Evolutionary conservation across 2,797 vertebrate genomes (phyloP), one percentile per base, ranked within the genome.

Genomic region (Siniperca scherzeri): DNA sequence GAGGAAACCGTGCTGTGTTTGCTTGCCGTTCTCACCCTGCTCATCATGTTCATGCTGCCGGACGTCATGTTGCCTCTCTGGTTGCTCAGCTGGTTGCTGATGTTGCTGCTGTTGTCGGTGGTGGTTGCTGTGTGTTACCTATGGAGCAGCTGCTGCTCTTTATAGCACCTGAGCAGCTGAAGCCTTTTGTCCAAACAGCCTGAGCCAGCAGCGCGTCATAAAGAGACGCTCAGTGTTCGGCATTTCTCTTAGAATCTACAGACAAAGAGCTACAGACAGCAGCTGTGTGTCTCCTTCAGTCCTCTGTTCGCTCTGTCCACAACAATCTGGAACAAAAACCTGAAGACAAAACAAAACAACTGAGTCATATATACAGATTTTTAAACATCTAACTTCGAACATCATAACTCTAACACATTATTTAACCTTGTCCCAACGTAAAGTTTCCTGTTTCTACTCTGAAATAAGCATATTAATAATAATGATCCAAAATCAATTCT

Each of bases 121-220:
- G 27, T 65, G 67, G 33, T 7, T 36, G 62, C 7, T 82, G 75
- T 82, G 75, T 79, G 75, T 33, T 84, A 84, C 87, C 86, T 89
- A 87, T 56, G 17, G 11, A 53, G 66, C 66, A 70, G 65, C 59
- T 27, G 56, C 76, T 78, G 71, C 84, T 84, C 77, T 92, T 90
- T 92, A 89, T 90, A 92, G 78, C 60, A 91, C 91, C 88, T 89
- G 91, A 86, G 76, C 78, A 59, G 62, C 69, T 50, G 50, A 56
- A 56, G 52, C 66, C 83, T 69, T 89, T 92, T 91, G 88, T 90
- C 36, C 33, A 81, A 84, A 86, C 67, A 53, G 50, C 72, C 85
- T 86, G 89, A 89, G 74, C 80, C 91, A 89, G 91, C 86, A 87
- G 70, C 68, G 17, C 12, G 9, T 53, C 71, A 87, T 79, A 80